phyloP scores from a whole-genome alignment of 2,113 vertebrate genomes.

The Corythornis vintsioides region DNA sequence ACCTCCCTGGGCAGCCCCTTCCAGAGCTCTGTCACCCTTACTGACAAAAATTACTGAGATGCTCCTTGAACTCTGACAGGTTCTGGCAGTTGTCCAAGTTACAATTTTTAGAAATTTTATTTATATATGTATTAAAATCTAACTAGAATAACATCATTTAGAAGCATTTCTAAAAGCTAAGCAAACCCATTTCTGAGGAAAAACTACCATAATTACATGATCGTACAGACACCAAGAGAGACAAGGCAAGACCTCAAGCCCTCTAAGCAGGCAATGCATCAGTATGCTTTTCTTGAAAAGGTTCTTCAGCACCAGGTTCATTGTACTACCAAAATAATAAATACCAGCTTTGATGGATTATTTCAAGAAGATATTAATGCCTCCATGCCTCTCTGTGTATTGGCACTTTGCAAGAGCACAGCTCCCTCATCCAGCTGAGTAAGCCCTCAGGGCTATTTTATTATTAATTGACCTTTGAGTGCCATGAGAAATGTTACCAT shows the following conservation, averaged over 20 bases:
- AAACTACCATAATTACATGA: not conserved
- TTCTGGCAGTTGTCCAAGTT: not conserved
- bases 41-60: too few relatives aligned
- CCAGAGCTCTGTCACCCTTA: too few relatives aligned
- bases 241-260: not conserved
- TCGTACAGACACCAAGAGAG: not conserved
- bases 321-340: not conserved
- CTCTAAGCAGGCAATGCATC: not conserved
- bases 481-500: not conserved
- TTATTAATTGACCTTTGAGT: conserved; percentile 14
- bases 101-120: not conserved
- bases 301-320: not conserved
- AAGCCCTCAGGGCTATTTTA: not conserved
- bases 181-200: not conserved
- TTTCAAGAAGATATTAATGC: not conserved
- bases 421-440: not conserved
- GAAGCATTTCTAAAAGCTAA: not conserved
- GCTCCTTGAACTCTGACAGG: not conserved
- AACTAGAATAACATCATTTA: not conserved
- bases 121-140: not conserved
- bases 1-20: too few relatives aligned
- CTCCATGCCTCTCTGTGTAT: not conserved
- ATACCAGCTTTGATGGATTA: not conserved
- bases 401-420: not conserved
- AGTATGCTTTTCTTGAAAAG: not conserved